Base-by-base conservation (phyloP, 2,888 invertebrate species). In the Heteromyza rotundicornis region DNA sequence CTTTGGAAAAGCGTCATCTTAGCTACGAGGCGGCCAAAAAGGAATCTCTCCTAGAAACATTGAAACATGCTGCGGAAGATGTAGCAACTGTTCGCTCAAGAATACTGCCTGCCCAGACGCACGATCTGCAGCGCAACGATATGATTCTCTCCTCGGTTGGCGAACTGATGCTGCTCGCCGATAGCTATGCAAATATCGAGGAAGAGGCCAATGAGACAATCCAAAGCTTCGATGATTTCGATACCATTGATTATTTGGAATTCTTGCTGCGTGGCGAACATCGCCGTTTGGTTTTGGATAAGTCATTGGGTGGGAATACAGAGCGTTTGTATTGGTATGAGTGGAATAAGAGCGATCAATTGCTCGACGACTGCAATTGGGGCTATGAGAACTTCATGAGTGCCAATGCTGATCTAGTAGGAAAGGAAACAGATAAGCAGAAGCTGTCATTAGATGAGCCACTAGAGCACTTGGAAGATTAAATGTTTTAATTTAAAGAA, bases 1-100 rank as follows among this genome's bases (percentile, higher is more conserved):
- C 83, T 3, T 87, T 91, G 67, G 91, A 91, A 70, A 87, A 88
- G 67, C 88, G 90, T 40, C 88, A 88, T 0, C 86, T 90, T 0
- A 86, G 86, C 20, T 83, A 82, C 61, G 67, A 84, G 81, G 75
- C 71, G 2, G 74, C 79, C 16, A 84, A 84, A 17, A 81, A 78
- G 57, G 74, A 78, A 5, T 78, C 81, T 0, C 67, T 79, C 1
- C 60, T 64, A 1, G 67, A 72, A 22, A 68, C 77, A 1, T 60
- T 81, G n/a, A 64, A 69, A 7, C 68, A 63, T 7, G 73, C 80
- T 12, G 75, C 76, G 10, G 76, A 78, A 32, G 80, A 83, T 24
- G 67, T 83, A 1, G 75, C 80, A 5, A 69, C 67, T n/a, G 70
- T 82, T 12, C 76, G 83, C 1, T 64, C 78, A 0, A 70, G 80